Percentiles rank a stretch among this genome's conserved stretches.
phyloP scores from a whole-genome alignment of 1,140 invertebrate genomes.

The Batillaria attramentaria region DNA sequence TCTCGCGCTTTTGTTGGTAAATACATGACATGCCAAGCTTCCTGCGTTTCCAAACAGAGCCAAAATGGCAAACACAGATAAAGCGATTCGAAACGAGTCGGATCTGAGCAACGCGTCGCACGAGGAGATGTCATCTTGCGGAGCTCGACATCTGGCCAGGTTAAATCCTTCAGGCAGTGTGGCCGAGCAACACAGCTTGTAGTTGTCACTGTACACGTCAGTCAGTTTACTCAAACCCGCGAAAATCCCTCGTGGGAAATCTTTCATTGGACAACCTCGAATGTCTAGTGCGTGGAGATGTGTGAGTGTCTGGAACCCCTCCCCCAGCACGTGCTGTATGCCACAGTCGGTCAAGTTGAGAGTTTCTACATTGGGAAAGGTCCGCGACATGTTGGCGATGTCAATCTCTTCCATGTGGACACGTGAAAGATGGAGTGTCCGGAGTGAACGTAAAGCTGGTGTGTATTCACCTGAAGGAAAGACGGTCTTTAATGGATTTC shows the following conservation, averaged over 20 bases:
- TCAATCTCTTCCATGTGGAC: not conserved
- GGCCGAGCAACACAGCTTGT: conserved; percentile 21
- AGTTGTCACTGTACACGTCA: not conserved
- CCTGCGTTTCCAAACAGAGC: conserved; percentile 47
- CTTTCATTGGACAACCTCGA: not conserved
- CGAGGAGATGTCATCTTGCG: conserved; percentile 1
- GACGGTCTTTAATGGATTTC: not conserved
- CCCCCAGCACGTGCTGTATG: conserved; percentile 19
- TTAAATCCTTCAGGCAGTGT: not conserved
- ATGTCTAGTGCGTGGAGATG: not conserved
- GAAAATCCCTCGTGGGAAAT: not conserved
- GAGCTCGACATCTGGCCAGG: not conserved
- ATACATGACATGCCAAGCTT: conserved; percentile 36
- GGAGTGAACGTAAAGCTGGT: not conserved
- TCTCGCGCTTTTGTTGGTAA: not conserved
- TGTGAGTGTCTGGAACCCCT: conserved; percentile 8
- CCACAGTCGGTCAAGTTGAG: conserved; percentile 36
- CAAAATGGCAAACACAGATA: conserved; percentile 40
- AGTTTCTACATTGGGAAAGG: conserved; percentile 12
- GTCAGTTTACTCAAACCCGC: not conserved
- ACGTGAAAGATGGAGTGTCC: not conserved
- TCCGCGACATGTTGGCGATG: not conserved
- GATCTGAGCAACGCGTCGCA: conserved; percentile 3
- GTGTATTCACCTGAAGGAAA: not conserved
- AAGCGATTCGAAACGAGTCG: not conserved